Evolutionary conservation across 2,888 invertebrate species (phyloP).

Genomic region (Eubasilissa splendida): DNA sequence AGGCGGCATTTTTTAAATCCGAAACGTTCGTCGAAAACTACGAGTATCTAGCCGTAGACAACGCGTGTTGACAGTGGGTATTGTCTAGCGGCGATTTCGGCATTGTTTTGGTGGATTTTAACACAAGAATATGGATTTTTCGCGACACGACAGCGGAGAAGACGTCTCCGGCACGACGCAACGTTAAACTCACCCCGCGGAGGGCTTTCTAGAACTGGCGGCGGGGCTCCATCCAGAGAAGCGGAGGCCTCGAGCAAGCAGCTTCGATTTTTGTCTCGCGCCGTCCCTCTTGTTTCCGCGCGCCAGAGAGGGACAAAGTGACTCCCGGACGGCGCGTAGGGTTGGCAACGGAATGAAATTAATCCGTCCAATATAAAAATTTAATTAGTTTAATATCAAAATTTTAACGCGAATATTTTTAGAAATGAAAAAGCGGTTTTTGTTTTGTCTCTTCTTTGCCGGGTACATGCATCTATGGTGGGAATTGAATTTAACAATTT

Average conservation of each 20-base stretch:
- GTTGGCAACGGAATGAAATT: slow-evolving; percentile 37
- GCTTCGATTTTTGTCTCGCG: slow-evolving; percentile 51
- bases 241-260: slow-evolving; percentile 37
- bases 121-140: slow-evolving; percentile 35
- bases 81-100: not conserved
- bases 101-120: slow-evolving; percentile 26
- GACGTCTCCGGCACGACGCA: not conserved
- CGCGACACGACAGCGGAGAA: slow-evolving; percentile 7
- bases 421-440: no score
- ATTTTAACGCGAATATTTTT: no score
- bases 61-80: slow-evolving; percentile 5
- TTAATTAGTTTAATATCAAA: no score
- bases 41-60: slow-evolving; percentile 21
- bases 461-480: no score
- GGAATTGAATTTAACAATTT: no score
- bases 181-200: slow-evolving; percentile 21
- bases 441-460: no score
- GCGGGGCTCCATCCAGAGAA: slow-evolving; percentile 34
- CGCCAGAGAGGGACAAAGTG: slow-evolving; percentile 41
- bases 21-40: slow-evolving; percentile 5
- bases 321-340: slow-evolving; percentile 54
- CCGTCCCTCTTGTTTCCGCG: slow-evolving; percentile 41
- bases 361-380: not conserved
- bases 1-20: slow-evolving; percentile 40
- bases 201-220: slow-evolving; percentile 44